Evolutionary conservation across 2,113 vertebrate species (phyloP).

Genomic region (Peucedramus taeniatus): DNA sequence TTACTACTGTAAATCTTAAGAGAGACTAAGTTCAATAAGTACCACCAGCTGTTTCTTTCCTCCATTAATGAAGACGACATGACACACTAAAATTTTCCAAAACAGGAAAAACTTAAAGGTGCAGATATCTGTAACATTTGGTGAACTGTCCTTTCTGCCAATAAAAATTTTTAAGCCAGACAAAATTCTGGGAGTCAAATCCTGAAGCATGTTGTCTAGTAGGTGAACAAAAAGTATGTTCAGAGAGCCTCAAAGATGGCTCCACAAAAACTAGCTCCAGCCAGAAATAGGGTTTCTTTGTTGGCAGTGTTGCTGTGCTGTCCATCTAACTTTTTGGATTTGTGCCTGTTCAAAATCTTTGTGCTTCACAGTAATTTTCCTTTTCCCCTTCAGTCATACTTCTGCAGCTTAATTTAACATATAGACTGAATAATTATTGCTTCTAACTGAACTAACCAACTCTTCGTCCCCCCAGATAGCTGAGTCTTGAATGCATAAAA

Average conservation of each 20-base stretch:
- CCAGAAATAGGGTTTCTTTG: not conserved
- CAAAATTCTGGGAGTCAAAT: not conserved
- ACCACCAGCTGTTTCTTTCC: not conserved
- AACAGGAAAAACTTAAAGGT: not conserved
- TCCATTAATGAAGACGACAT: not conserved
- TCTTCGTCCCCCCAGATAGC: not conserved
- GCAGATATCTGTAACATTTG: not conserved
- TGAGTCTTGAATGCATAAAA: not conserved
- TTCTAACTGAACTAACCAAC: not conserved
- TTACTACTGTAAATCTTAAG: not conserved
- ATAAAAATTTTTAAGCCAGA: not conserved
- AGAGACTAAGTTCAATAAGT: not conserved
- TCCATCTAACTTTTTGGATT: not conserved
- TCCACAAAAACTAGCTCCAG: not conserved
- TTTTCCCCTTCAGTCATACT: not conserved
- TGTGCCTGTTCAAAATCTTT: not conserved
- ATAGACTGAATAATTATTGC: not conserved
- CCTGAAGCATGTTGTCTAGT: not conserved
- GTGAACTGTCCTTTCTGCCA: not conserved
- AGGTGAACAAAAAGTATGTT: not conserved
- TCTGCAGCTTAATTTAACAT: not conserved
- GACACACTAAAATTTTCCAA: not conserved
- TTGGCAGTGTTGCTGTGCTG: not conserved
- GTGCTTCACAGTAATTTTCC: not conserved
- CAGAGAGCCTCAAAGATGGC: not conserved